Base-by-base conservation (phyloP, 2,888 invertebrate genomes). In the Polietes domitor region DNA sequence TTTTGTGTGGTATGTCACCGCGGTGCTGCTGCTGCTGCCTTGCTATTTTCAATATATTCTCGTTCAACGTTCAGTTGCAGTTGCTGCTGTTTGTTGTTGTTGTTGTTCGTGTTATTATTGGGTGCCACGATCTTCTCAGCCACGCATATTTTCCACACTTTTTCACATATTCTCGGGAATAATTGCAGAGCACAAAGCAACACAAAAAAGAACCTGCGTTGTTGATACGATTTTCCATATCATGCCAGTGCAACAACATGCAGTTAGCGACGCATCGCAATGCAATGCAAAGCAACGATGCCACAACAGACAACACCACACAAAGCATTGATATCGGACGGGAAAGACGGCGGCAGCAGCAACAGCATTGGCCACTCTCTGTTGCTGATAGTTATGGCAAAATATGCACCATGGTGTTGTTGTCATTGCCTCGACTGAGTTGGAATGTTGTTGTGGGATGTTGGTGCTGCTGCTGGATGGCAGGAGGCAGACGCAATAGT, bases 91-190 rank as follows among this genome's bases (percentile, higher is more conserved):
- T 0, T 61, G 61, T 50, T 72, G 10, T 37, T 37, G 47, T 41
- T 71, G 17, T 50, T 76, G 50, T 24, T 71, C 26, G 26, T 26
- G 26, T 61, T 61, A 61, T 28, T 61, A 61, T 61, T 61, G 70
- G n/a, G 70, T 58, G 80, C 63, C 63, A 50, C 72, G 63, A 43
- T 47, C 47, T 61, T 12, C 37, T 43, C 32, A 73, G 75, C 84
- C 84, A 84, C 84, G 84, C 84, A 84, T 84, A 70, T 81, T 84
- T 84, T 84, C 76, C 78, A 81, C 81, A 73, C 84, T 81, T 78
- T 68, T 68, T 21, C 68, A 68, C 43, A 68, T 43, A 41, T 24
- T 41, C 68, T 15, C 17, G 15, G 10, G 28, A 28, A 61, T 17
- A 61, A 61, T 61, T 28, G 61, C 19, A 17, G 17, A 61, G 15